Evolutionary conservation across 2,888 invertebrate genomes (phyloP).

Genomic region (Trichacis sp.): DNA sequence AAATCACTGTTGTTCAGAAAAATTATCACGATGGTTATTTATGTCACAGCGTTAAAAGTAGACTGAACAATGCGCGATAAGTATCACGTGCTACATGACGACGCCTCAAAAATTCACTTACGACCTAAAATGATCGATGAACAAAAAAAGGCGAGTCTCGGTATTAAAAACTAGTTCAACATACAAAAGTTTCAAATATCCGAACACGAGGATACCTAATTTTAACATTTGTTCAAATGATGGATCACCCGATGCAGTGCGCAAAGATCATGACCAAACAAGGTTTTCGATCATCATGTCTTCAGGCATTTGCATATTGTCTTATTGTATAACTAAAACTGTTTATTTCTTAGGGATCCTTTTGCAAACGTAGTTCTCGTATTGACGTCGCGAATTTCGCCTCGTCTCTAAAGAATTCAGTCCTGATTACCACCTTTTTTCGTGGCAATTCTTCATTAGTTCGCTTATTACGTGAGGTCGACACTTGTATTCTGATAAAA

Average conservation of each 20-base stretch:
- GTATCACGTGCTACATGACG: no score
- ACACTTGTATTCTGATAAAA: constrained; percentile 93
- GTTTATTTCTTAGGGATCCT: constrained; percentile 96
- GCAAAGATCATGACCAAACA: constrained; percentile 99
- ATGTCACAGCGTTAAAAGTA: no score
- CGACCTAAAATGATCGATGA: background rate
- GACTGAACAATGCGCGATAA: no score
- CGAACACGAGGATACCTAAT: no score
- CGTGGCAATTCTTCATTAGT: constrained; percentile 97
- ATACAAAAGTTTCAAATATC: no score
- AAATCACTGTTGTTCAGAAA: constrained; percentile 33
- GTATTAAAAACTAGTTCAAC: no score
- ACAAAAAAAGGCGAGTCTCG: no score
- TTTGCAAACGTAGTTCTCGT: constrained; percentile 95
- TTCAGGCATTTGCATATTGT: constrained; percentile 94
- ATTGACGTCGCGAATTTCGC: constrained; percentile 91
- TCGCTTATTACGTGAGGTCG: constrained; percentile 93
- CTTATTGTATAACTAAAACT: constrained; percentile 92
- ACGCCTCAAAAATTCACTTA: constrained; percentile 18
- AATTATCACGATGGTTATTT: constrained; percentile 40
- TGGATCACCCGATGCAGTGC: constrained; percentile 86
- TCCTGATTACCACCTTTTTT: constrained; percentile 94
- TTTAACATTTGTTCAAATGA: constrained; percentile 15
- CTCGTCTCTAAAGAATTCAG: constrained; percentile 92
- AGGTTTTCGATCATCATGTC: constrained; percentile 96